These are phyloP conservation scores for Acomys russatus DNA, from an alignment of 2,797 vertebrate species.

Conservation along the genomic window DNA sequence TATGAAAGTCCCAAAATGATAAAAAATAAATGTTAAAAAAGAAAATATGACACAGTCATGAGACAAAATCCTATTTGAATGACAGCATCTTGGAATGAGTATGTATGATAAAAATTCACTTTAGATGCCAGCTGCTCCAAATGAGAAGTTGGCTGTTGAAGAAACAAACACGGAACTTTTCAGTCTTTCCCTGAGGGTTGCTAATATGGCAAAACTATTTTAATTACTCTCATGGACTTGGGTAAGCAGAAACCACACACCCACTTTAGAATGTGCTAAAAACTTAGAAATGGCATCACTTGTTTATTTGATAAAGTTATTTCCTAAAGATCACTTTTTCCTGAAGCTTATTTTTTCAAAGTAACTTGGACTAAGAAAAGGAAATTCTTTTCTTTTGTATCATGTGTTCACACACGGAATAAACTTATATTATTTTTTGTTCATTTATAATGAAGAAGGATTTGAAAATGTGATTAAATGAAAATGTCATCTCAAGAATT, in stretches of 20 bases:
- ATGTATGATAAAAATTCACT: slow-evolving; percentile 55
- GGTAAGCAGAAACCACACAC: slow-evolving; percentile 16
- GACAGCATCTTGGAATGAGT: background rate
- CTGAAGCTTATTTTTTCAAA: background rate
- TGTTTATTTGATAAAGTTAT: slow-evolving; percentile 43
- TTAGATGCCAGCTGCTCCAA: slow-evolving; percentile 20
- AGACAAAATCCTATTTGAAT: background rate
- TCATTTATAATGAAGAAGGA: slow-evolving; percentile 50
- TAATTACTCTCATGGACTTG: slow-evolving; percentile 48
- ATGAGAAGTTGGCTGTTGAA: slow-evolving; percentile 18
- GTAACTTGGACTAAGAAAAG: background rate
- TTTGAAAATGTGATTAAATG: slow-evolving; percentile 57
- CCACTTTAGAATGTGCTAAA: slow-evolving; percentile 25
- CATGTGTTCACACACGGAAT: slow-evolving; percentile 54
- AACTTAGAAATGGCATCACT: slow-evolving; percentile 26
- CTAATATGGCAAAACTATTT: slow-evolving; percentile 58
- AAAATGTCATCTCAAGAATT: slow-evolving; percentile 67
- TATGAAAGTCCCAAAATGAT: background rate
- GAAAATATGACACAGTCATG: background rate
- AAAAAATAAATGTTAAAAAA: background rate
- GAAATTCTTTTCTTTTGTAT: slow-evolving; percentile 43
- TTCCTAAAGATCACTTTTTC: slow-evolving; percentile 50
- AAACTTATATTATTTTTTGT: background rate
- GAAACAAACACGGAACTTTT: slow-evolving; percentile 42
- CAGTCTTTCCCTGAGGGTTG: background rate